Evolutionary conservation across 2,113 vertebrate genomes (phyloP).

Genomic region (Dasypus novemcinctus): DNA sequence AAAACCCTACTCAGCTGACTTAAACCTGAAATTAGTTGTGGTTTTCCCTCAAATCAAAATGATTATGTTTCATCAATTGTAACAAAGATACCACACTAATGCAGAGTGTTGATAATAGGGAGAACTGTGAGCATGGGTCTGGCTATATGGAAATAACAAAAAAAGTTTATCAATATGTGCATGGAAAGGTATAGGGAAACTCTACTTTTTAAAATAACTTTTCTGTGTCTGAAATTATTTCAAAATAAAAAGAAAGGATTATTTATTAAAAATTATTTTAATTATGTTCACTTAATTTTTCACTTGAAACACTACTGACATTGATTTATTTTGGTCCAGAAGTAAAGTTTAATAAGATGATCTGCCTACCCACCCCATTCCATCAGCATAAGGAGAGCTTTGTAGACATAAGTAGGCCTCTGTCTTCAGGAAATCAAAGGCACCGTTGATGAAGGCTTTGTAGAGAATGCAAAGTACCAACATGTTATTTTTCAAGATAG

Average conservation of each 20-base stretch:
- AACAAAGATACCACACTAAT: too few relatives aligned
- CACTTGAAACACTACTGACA: slow-evolving; percentile 7
- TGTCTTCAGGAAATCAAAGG: slow-evolving; percentile 61
- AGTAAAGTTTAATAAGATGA: slow-evolving; percentile 33
- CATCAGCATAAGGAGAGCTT: slow-evolving; percentile 59
- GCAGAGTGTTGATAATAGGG: too few relatives aligned
- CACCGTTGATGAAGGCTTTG: slow-evolving; percentile 38
- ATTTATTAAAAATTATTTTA: slow-evolving; percentile 15
- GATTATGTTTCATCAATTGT: neutral
- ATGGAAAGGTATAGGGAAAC: too few relatives aligned
- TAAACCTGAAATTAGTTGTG: neutral
- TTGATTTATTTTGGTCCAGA: slow-evolving; percentile 43
- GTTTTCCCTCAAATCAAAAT: neutral
- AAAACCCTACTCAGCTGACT: neutral
- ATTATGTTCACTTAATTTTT: slow-evolving; percentile 35
- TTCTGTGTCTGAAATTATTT: too few relatives aligned
- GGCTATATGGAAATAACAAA: too few relatives aligned
- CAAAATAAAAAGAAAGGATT: neutral
- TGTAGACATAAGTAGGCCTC: slow-evolving; percentile 65
- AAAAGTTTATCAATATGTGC: too few relatives aligned
- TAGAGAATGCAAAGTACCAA: slow-evolving; percentile 40
- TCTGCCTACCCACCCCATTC: slow-evolving; percentile 54
- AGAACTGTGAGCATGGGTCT: too few relatives aligned
- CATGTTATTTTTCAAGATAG: slow-evolving; percentile 51
- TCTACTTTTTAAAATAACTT: too few relatives aligned